phyloP scores from a whole-genome alignment of 1,140 invertebrate genomes.

The Drosophila leontia region DNA sequence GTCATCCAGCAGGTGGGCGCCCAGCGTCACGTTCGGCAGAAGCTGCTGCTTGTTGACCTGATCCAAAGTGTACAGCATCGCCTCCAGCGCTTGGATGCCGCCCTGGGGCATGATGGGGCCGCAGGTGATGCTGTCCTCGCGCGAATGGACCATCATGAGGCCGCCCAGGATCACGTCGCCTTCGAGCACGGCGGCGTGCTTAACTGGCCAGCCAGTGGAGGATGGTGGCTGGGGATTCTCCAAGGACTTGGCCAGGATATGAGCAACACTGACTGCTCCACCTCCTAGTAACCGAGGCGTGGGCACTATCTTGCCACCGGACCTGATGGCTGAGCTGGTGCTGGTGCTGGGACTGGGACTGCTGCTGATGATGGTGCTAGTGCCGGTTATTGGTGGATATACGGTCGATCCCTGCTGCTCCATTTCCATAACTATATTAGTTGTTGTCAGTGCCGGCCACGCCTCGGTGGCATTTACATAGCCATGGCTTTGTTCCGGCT shows the following conservation, averaged over 20 bases:
- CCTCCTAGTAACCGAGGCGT: constrained; percentile 37
- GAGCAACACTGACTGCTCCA: constrained; percentile 16
- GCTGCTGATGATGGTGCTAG: neutral
- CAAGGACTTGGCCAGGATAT: constrained; percentile 44
- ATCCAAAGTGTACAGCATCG: constrained; percentile 96
- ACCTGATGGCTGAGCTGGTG: neutral
- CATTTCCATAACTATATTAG: constrained; percentile 21
- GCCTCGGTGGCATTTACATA: constrained; percentile 39
- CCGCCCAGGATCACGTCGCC: constrained; percentile 95
- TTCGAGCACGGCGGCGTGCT: constrained; percentile 92
- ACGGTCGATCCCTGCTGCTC: constrained; percentile 21
- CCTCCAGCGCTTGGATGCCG: constrained; percentile 95
- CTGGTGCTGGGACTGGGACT: neutral
- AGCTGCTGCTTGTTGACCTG: constrained; percentile 89
- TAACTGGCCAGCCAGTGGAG: constrained; percentile 90
- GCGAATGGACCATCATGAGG: constrained; percentile 97
- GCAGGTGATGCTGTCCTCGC: constrained; percentile 93
- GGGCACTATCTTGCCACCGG: constrained; percentile 47
- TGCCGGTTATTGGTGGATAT: constrained; percentile 28
- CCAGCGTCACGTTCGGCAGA: constrained; percentile 92
- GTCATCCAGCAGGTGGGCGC: constrained; percentile 96
- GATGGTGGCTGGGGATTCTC: constrained; percentile 34
- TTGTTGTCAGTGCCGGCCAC: constrained; percentile 24
- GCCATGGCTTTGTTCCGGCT: constrained; percentile 32
- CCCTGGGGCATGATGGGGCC: constrained; percentile 98